Evolutionary conservation across 2,113 vertebrate species (phyloP).

Genomic region (Anarhynchus alexandrinus): DNA sequence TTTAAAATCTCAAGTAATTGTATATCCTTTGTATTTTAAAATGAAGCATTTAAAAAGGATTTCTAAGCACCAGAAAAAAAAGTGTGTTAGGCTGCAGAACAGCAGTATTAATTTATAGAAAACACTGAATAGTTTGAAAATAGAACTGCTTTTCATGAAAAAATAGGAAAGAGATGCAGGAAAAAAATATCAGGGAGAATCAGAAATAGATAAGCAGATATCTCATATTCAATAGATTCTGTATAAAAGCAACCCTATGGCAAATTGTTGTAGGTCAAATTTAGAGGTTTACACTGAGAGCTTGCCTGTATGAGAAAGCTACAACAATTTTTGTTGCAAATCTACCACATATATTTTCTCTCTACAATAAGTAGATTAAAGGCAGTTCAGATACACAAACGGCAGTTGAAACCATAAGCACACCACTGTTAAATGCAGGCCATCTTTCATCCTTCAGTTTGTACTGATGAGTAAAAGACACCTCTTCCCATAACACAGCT

Average conservation of each 20-base stretch:
- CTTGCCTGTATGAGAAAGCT: not conserved
- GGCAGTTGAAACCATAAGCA: not conserved
- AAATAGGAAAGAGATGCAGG: not conserved
- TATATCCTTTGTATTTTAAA: not conserved
- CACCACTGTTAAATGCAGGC: not conserved
- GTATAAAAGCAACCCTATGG: not conserved
- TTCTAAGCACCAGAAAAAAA: not conserved
- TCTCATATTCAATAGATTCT: not conserved
- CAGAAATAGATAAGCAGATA: not conserved
- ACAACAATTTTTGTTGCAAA: not conserved
- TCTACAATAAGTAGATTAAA: not conserved
- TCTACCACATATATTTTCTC: not conserved
- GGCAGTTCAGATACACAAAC: not conserved
- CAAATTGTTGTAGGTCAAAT: not conserved
- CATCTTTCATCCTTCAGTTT: not conserved
- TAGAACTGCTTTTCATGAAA: not conserved
- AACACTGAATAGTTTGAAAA: not conserved
- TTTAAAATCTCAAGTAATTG: not conserved
- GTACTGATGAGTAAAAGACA: not conserved
- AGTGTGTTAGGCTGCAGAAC: not conserved
- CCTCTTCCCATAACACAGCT: not conserved
- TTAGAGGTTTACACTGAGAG: not conserved
- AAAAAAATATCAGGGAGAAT: not conserved
- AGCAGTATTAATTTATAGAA: not conserved
- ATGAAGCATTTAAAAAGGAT: not conserved